Base-by-base conservation (phyloP, 2,888 invertebrate species). In the Volucella zonaria region DNA sequence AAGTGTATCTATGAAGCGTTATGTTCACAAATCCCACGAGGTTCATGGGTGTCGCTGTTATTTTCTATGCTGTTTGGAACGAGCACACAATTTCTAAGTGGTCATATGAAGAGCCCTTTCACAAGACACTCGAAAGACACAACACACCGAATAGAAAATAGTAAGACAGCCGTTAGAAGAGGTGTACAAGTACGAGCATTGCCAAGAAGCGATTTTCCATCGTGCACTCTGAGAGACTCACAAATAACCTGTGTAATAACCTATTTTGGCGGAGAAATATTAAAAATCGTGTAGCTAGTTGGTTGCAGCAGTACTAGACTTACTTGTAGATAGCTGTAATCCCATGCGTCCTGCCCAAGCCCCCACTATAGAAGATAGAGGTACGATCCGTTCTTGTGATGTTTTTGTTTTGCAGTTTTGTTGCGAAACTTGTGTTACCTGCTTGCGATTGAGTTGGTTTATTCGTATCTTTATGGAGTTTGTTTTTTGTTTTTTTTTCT, bases 341-440 rank as follows among this genome's bases (percentile, higher is more conserved):
- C 75, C 79, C 70, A 70, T 49, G 59, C 74, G 82, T 79, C 79
- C 75, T 76, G 70, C 58, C 70, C 75, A 66, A 70, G 70, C 58
- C 71, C 62, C 71, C 62, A 66, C 56, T 77, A 71, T 47, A 49
- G 10, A 68, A 85, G 56, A 73, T 85, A 56, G 45, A 64, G 76
- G 73, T 62, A 85, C 74, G 74, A 52, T 51, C 31, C 31, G 4
- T 62, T 64, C 43, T 54, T 62, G 11, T 56, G 49, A 45, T 23
- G 18, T 51, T 14, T 52, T 31, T 47, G 40, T 66, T 79, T 31
- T 56, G 64, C 56, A 73, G 68, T 51, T 73, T 31, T 80, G 68
- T 85, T 85, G 81, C 73, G 76, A 85, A 85, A 85, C 85, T 85
- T 81, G 81, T 85, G 85, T 85, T 85, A 85, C 85, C 67, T 76